Evolutionary conservation across 2,888 invertebrate genomes (phyloP).

Genomic region (Eulithis prunata): DNA sequence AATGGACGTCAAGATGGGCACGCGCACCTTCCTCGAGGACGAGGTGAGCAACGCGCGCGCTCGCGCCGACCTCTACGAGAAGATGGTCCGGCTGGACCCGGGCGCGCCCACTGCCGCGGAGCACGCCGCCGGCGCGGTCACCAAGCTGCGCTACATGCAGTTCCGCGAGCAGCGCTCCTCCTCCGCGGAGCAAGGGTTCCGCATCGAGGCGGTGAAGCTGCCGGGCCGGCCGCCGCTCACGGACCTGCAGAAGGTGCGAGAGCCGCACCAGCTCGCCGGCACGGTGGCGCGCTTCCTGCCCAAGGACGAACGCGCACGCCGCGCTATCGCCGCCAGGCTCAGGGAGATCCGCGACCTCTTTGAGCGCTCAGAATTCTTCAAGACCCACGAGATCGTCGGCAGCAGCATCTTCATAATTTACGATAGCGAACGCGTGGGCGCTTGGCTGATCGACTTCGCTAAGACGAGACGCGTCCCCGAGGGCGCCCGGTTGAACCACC

Average conservation of each 20-base stretch:
- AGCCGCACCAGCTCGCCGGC: conserved; percentile 88
- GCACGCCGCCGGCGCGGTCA: conserved; percentile 91
- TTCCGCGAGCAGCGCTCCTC: conserved; percentile 97
- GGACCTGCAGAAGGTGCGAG: conserved; percentile 94
- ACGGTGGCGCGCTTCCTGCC: conserved; percentile 91
- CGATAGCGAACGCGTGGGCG: conserved; percentile 94
- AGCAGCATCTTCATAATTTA: conserved; percentile 97
- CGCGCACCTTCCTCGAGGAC: conserved; percentile 96
- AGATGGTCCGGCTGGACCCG: conserved; percentile 97
- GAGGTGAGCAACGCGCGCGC: conserved; percentile 95
- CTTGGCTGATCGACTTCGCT: conserved; percentile 99
- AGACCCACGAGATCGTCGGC: conserved; percentile 95
- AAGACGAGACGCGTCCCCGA: conserved; percentile 92
- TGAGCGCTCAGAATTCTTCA: conserved; percentile 93
- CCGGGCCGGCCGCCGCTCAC: conserved; percentile 92
- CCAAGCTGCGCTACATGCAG: conserved; percentile 98
- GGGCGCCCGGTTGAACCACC: conserved; percentile 89
- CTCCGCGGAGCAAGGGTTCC: conserved; percentile 95
- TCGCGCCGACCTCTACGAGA: conserved; percentile 95
- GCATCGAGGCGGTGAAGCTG: conserved; percentile 97
- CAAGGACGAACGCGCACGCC: conserved; percentile 86
- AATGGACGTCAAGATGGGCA: conserved; percentile 99
- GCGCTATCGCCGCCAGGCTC: conserved; percentile 89
- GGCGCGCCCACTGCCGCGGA: conserved; percentile 94
- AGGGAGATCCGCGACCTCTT: conserved; percentile 90